These are phyloP conservation scores for Phalanger gymnotis DNA, from an alignment of 2,797 vertebrate species.

Conservation along the genomic window DNA sequence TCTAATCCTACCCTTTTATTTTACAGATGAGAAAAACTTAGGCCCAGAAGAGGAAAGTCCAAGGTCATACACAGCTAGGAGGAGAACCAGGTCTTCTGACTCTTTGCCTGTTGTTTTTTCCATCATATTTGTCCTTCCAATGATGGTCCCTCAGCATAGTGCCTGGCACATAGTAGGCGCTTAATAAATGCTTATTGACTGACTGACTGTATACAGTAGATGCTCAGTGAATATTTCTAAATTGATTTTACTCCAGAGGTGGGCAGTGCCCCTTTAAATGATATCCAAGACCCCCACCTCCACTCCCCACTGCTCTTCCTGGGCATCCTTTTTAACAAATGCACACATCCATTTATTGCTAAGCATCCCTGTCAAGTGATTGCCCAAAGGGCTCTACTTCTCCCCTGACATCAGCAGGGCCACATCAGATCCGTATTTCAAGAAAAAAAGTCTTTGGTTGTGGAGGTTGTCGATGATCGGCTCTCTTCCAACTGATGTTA, in stretches of 20 bases:
- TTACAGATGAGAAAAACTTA: background rate
- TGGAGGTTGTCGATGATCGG: background rate
- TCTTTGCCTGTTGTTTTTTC: background rate
- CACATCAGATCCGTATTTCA: background rate
- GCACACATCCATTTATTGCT: background rate
- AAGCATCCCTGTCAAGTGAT: background rate
- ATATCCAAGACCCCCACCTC: background rate
- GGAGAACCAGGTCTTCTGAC: background rate
- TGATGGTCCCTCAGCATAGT: background rate
- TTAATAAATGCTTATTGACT: background rate
- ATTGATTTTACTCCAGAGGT: background rate
- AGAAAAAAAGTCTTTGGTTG: background rate
- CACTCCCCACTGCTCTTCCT: background rate
- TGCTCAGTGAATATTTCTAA: background rate
- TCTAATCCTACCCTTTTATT: background rate
- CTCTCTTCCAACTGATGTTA: background rate
- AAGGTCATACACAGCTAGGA: background rate
- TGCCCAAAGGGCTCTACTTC: background rate
- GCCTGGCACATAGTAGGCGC: background rate
- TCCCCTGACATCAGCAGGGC: background rate
- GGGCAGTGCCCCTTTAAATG: background rate
- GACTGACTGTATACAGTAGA: background rate
- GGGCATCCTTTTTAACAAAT: background rate
- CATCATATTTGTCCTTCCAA: background rate
- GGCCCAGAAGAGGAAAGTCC: background rate